Evolutionary conservation across 2,888 invertebrate species (phyloP).

Genomic region (Caenorhabditis angaria): DNA sequence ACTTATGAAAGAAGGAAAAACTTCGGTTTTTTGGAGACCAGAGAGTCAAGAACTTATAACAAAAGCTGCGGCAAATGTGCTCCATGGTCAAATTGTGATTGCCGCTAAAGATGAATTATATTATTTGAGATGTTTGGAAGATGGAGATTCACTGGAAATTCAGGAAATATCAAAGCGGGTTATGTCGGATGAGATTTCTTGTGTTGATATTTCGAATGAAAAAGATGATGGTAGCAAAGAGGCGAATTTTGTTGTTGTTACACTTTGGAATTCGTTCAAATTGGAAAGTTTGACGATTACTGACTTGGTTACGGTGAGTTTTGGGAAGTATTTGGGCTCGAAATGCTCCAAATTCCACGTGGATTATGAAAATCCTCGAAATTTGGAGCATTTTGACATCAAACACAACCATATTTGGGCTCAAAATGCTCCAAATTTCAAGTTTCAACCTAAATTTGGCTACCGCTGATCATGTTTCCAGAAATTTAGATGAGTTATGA

Average conservation of each 20-base stretch:
- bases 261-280: constrained; percentile 96
- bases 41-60: constrained; percentile 19
- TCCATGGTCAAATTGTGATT: constrained; percentile 65
- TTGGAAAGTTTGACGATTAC: constrained; percentile 87
- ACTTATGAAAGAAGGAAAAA: constrained; percentile 79
- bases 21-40: constrained; percentile 36
- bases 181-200: constrained; percentile 93
- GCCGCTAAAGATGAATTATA: constrained; percentile 48
- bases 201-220: constrained; percentile 88
- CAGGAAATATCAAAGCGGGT: constrained; percentile 72
- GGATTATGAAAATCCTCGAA: too few species aligned
- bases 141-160: constrained; percentile 43
- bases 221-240: constrained; percentile 45
- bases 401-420: not conserved
- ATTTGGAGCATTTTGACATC: too few species aligned
- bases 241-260: constrained; percentile 84
- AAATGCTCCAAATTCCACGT: too few species aligned
- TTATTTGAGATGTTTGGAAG: constrained; percentile 46
- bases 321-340: not conserved
- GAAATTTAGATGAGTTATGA: too few species aligned
- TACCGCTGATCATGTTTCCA: too few species aligned
- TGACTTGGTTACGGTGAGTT: constrained; percentile 77
- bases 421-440: too few species aligned
- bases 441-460: too few species aligned
- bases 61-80: constrained; percentile 65